Base-by-base conservation (phyloP, 2,113 vertebrate genomes). In the Pipa parva region DNA sequence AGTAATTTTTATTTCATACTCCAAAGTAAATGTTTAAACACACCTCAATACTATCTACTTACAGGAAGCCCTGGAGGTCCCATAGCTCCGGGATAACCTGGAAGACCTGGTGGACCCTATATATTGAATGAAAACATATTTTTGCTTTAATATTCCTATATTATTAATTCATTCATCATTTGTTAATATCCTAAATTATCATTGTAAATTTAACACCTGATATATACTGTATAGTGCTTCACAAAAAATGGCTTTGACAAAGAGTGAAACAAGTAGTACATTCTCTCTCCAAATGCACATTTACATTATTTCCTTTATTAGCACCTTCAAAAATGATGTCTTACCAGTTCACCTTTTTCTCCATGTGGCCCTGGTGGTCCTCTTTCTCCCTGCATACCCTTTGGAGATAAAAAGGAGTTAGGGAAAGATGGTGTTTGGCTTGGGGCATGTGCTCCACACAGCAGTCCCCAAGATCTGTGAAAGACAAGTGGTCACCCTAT, bases 321-420 rank as follows among this genome's bases (percentile, higher is more conserved):
- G n/a, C n/a, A n/a, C n/a, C n/a, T n/a, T n/a, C n/a, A n/a, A n/a
- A n/a, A 36, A 4, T 18, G n/a, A 42, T 51, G 15, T 65, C 88
- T 84, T 79, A 94, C 96, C 88, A 81, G 87, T 61, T 99, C 95
- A 28, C 96, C 96, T 72, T 99, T 99, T 29, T 85, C 78, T 73
- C 95, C 96, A 0, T 82, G 20, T 1, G 81, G 77, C 56, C 95
- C 95, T 0, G 81, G 18, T 20, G 77, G 67, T 61, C 96, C 96
- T 5, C 88, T 85, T 26, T 98, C 95, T 22, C 96, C 96, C 71
- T 91, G 92, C 55, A 93, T 92, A 78, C 96, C 95, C 96, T 98
- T 86, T 0, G 18, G 73, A 59, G 62, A 78, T 21, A 33, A 77
- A 81, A 63, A 65, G 52, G 70, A 76, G 61, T 80, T 36, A 76